These are phyloP conservation scores for Camelus bactrianus DNA, from an alignment of 2,113 vertebrate species.

Conservation along the genomic window DNA sequence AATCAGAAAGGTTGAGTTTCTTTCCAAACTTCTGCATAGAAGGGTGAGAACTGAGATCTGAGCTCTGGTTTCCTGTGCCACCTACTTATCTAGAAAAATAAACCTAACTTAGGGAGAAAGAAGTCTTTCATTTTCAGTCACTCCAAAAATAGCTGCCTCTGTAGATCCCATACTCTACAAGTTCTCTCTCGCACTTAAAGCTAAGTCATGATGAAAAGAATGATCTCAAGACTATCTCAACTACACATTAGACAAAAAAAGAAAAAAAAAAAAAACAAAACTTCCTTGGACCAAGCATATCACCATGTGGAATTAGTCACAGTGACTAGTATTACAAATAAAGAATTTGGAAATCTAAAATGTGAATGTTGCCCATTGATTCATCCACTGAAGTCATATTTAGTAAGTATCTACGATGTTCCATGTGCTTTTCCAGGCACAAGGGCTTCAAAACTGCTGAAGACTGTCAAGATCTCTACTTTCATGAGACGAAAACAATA, in stretches of 20 bases:
- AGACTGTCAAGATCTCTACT: not conserved
- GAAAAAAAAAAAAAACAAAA: too few relatives aligned
- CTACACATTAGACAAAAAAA: not conserved
- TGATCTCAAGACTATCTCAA: not conserved
- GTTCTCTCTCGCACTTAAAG: not conserved
- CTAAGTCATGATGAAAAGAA: slow-evolving; percentile 6
- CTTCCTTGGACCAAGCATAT: not conserved
- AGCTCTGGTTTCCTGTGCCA: not conserved
- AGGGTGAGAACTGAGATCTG: not conserved
- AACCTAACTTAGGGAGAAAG: not conserved
- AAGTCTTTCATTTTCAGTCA: not conserved
- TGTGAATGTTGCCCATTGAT: not conserved
- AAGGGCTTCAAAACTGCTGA: not conserved
- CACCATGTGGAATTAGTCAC: not conserved
- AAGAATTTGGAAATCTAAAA: not conserved
- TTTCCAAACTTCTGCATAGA: not conserved
- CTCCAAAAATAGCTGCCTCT: not conserved
- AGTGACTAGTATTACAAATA: not conserved
- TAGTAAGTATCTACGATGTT: not conserved
- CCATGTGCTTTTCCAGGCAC: not conserved
- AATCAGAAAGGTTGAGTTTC: not conserved
- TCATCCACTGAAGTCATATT: not conserved
- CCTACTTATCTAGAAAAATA: not conserved
- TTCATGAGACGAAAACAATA: not conserved
- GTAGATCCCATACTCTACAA: not conserved